phyloP scores from a whole-genome alignment of 2,888 invertebrate species.

The Netelia melanura region DNA sequence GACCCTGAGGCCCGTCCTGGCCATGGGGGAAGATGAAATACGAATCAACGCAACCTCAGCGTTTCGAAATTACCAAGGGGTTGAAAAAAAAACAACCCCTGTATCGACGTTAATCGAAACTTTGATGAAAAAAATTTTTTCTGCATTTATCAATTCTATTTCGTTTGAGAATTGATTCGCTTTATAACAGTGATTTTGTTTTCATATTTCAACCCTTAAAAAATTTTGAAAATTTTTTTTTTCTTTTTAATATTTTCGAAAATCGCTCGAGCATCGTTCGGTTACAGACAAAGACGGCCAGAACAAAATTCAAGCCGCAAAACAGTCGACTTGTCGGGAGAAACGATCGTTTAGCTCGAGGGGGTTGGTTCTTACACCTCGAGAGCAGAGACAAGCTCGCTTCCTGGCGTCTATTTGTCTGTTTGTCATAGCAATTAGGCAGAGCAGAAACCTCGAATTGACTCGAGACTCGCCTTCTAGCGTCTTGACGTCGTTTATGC shows the following conservation, averaged over 20 bases:
- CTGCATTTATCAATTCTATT: too few species aligned
- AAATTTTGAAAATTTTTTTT: too few species aligned
- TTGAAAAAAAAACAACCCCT: conserved; percentile 42
- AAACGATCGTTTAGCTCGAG: conserved; percentile 60
- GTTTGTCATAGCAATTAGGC: conserved; percentile 78
- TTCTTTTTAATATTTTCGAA: too few species aligned
- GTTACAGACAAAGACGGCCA: neutral
- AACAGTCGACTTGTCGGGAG: neutral
- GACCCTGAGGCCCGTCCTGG: conserved; percentile 42
- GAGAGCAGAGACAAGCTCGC: conserved; percentile 43
- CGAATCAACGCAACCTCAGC: conserved; percentile 66
- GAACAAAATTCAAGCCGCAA: conserved; percentile 19
- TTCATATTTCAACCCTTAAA: too few species aligned
- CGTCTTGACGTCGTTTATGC: conserved; percentile 70
- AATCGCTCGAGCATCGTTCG: too few species aligned
- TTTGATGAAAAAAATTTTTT: too few species aligned
- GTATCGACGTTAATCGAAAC: conserved; percentile 3
- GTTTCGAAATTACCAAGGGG: conserved; percentile 50
- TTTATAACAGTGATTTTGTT: too few species aligned
- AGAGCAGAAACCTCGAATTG: conserved; percentile 72
- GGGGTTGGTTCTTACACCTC: conserved; percentile 58
- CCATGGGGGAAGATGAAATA: conserved; percentile 61
- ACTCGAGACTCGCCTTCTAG: conserved; percentile 68
- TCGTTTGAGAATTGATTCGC: too few species aligned
- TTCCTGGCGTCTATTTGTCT: conserved; percentile 75